Percentiles rank a stretch among this genome's conserved stretches.
phyloP scores from a whole-genome alignment of 1,140 invertebrate genomes.

The Cecropterus lyciades region DNA sequence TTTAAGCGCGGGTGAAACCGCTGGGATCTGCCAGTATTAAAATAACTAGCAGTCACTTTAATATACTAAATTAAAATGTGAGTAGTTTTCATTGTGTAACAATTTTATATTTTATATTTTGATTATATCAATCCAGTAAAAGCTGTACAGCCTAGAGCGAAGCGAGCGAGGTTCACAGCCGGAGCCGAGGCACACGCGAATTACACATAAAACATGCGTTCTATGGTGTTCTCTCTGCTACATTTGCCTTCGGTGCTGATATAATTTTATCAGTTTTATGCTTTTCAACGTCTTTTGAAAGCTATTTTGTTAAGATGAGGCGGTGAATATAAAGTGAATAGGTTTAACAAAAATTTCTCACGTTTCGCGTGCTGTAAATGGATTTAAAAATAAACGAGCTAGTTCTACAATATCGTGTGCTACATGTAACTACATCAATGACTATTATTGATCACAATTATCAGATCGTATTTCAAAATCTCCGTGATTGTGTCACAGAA shows the following conservation, averaged over 20 bases:
- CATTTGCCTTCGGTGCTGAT: constrained; percentile 10
- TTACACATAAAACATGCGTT: constrained; percentile 23
- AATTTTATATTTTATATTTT: not conserved
- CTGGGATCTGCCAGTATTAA: too few relatives aligned
- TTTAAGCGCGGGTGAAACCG: too few relatives aligned
- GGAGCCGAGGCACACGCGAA: too few relatives aligned
- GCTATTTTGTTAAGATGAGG: constrained; percentile 26
- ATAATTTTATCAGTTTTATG: constrained; percentile 35
- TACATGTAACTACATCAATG: too few relatives aligned
- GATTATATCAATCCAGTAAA: constrained; percentile 7
- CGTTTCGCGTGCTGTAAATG: too few relatives aligned
- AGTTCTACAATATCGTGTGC: too few relatives aligned
- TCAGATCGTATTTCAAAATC: too few relatives aligned
- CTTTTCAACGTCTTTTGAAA: constrained; percentile 29
- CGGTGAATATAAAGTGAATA: constrained; percentile 12
- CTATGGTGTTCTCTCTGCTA: constrained; percentile 20
- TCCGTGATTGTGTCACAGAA: too few relatives aligned
- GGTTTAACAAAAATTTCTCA: too few relatives aligned
- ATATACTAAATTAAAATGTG: not conserved
- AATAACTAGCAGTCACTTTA: not conserved
- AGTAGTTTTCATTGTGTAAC: not conserved
- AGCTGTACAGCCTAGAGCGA: constrained; percentile 1
- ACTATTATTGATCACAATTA: too few relatives aligned
- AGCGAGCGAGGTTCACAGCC: constrained; percentile 2
- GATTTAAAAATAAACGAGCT: too few relatives aligned